Evolutionary conservation across 2,113 vertebrate species (phyloP).

Genomic region (Perca flavescens): DNA sequence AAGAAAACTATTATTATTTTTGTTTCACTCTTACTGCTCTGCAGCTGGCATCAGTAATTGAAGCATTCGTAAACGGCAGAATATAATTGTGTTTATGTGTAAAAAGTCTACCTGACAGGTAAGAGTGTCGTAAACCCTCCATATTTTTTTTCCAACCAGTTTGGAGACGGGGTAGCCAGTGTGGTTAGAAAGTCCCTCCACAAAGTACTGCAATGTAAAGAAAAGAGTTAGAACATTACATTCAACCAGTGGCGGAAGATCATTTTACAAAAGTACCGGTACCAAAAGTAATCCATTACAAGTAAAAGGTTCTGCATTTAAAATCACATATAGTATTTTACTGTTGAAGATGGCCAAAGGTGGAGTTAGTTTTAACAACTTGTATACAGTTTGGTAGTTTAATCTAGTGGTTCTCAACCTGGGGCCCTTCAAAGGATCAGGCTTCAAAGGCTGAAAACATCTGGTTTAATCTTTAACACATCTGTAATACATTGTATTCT

Average conservation of each 20-base stretch:
- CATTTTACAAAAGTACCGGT: no score
- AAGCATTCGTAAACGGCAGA: slow-evolving; percentile 1
- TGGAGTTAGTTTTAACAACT: not conserved
- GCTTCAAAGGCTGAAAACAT: not conserved
- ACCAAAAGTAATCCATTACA: not conserved
- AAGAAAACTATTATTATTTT: slow-evolving; percentile 24
- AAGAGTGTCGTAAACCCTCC: slow-evolving; percentile 74
- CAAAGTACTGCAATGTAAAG: slow-evolving; percentile 69
- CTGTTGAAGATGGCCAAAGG: not conserved
- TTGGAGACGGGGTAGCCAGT: slow-evolving; percentile 74
- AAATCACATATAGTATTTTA: not conserved
- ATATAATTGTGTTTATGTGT: not conserved
- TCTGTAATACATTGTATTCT: not conserved
- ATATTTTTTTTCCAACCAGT: slow-evolving; percentile 70
- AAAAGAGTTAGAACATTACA: slow-evolving; percentile 9
- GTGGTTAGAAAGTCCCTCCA: slow-evolving; percentile 73
- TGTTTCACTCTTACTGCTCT: slow-evolving; percentile 9
- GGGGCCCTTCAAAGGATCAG: no score
- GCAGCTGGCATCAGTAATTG: slow-evolving; percentile 23
- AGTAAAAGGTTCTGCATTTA: not conserved
- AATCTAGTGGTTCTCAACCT: no score
- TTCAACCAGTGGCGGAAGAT: not conserved
- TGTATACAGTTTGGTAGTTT: not conserved
- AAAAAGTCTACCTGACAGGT: slow-evolving; percentile 76
- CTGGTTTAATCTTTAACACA: not conserved